These are phyloP conservation scores for Zaprionus ornatus DNA, from an alignment of 1,140 invertebrate species.

Conservation along the genomic window DNA sequence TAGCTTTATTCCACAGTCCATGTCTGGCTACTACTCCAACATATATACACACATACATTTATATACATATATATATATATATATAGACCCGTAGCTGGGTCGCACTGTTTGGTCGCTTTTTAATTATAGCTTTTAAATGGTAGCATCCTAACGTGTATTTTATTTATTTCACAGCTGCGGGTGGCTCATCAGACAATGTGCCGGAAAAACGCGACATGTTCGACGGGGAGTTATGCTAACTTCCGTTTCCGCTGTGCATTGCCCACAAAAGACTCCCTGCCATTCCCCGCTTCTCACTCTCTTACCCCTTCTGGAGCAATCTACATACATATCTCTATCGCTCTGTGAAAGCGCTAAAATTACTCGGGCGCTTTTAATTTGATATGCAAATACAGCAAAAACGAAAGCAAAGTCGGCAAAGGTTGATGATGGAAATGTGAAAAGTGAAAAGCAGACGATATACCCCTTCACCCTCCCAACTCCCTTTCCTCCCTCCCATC, in stretches of 20 bases:
- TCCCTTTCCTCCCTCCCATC: background rate
- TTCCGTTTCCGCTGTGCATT: slow-evolving; percentile 53
- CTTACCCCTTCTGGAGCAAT: slow-evolving; percentile 1
- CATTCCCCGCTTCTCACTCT: background rate
- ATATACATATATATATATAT: background rate
- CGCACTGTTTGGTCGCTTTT: slow-evolving; percentile 72
- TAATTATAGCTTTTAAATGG: slow-evolving; percentile 82
- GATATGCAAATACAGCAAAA: slow-evolving; percentile 81
- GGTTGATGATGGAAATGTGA: slow-evolving; percentile 78
- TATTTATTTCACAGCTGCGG: slow-evolving; percentile 79
- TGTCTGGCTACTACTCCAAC: background rate
- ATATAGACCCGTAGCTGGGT: background rate
- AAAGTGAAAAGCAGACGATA: slow-evolving; percentile 74
- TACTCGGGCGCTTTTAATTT: slow-evolving; percentile 81
- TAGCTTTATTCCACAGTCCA: slow-evolving; percentile 43
- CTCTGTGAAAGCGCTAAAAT: slow-evolving; percentile 74
- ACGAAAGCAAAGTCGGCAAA: slow-evolving; percentile 74
- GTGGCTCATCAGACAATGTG: slow-evolving; percentile 77
- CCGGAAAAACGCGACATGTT: slow-evolving; percentile 74
- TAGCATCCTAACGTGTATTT: slow-evolving; percentile 76
- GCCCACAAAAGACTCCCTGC: slow-evolving; percentile 20
- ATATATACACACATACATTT: background rate
- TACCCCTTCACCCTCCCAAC: background rate
- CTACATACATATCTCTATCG: slow-evolving; percentile 35
- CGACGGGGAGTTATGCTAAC: slow-evolving; percentile 56